These are phyloP conservation scores for Limnephilus auricula DNA, from an alignment of 2,888 invertebrate genomes.

Conservation along the genomic window DNA sequence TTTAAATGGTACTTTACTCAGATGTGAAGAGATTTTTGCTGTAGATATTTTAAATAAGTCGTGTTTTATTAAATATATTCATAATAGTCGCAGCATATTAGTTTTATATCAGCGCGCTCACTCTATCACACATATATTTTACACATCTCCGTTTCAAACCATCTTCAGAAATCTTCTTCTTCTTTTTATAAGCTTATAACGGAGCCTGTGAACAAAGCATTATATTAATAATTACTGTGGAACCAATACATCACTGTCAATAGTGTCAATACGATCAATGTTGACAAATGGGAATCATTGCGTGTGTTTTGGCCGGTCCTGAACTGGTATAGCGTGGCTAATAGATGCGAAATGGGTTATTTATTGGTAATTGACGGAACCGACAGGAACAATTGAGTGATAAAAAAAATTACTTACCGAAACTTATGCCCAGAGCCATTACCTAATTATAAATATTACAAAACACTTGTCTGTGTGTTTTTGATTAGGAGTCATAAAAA, in stretches of 20 bases:
- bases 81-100: too few species aligned
- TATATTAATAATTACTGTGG: not conserved
- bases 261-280: conserved; percentile 23
- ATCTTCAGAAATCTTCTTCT: too few species aligned
- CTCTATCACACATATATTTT: too few species aligned
- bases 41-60: too few species aligned
- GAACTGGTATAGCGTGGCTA: not conserved
- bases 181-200: too few species aligned
- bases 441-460: not conserved
- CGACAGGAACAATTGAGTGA: conserved; percentile 3
- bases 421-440: not conserved
- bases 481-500: not conserved
- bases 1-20: too few species aligned
- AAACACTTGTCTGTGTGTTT: not conserved
- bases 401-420: not conserved
- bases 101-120: too few species aligned
- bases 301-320: conserved; percentile 5
- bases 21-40: too few species aligned
- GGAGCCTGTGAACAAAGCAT: not conserved
- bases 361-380: conserved; percentile 31
- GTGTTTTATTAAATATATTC: too few species aligned
- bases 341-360: conserved; percentile 24
- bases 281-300: conserved; percentile 40
- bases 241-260: conserved; percentile 30
- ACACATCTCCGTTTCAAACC: too few species aligned